Evolutionary conservation across 2,797 vertebrate genomes (phyloP), one percentile per base, ranked within the genome.

Genomic region (Neosilurus hyrtlii): DNA sequence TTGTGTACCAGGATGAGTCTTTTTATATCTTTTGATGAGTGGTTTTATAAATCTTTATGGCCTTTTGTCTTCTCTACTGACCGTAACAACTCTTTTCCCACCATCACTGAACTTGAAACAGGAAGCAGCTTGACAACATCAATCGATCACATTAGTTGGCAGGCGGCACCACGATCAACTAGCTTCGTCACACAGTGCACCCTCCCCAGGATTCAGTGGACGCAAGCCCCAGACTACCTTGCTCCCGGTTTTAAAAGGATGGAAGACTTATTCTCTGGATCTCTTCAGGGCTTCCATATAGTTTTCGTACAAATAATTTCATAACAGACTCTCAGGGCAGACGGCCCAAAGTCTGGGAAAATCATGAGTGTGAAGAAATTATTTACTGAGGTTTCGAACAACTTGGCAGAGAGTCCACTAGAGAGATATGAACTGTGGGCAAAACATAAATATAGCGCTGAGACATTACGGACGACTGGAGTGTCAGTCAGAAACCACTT

Each of bases 121-220:
- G 35, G 35, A 49, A 76, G 56, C 56, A 61, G 7, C 2, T n/a
- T n/a, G 54, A 59, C 18, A 37, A 37, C 56, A 37, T 9, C 56
- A 12, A 76, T 76, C 74, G 4, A 61, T 76, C 74, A 61, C 9
- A 2, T 61, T 43, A n/a, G 30, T 76, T 76, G 56, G 74, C 56
- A 37, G 54, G 16, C 24, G n/a, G 57, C 35, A 61, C 6, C 2
- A 16, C 49, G 75, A 37, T 59, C 4, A 2, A 59, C 37, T 59
- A n/a, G 2, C 37, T n/a, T 70, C 67, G 37, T 43, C 67, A 22
- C 37, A 70, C 67, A 18, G 37, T 68, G 35, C 9, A 9, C 20
- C 37, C 9, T 9, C 37, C 43, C 67, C 67, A 43, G 67, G 22
- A 49, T 16, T 54, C 14, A n/a, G 12, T 52, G n/a, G 43, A 71